These are phyloP conservation scores for Aspidoscelis tigris DNA, from an alignment of 2,113 vertebrate species.

Conservation along the genomic window DNA sequence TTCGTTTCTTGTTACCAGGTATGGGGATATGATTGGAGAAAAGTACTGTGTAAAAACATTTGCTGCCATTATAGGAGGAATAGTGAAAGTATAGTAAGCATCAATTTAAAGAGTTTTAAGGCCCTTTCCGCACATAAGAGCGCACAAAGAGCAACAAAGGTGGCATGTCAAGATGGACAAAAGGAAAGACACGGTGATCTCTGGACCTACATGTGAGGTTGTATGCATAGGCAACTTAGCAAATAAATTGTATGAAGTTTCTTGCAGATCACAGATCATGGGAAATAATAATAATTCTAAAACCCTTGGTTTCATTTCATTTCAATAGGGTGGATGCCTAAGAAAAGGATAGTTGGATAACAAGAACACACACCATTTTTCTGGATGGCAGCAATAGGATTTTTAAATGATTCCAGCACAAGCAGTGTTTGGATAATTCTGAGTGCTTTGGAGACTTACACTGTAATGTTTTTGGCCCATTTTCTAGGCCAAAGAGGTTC, in stretches of 20 bases:
- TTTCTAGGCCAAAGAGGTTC: constrained; percentile 54
- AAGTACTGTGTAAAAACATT: not conserved
- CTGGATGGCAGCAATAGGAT: not conserved
- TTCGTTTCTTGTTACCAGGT: not conserved
- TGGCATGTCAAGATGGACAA: not conserved
- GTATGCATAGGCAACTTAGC: not conserved
- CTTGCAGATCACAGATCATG: not conserved
- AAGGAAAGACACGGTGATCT: too few species aligned
- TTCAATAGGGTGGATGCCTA: not conserved
- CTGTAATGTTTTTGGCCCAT: constrained; percentile 48
- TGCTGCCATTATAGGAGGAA: not conserved
- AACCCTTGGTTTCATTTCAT: not conserved
- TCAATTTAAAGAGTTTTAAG: too few species aligned
- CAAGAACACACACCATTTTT: constrained; percentile 13
- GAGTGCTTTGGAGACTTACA: constrained; percentile 49
- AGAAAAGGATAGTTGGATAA: constrained; percentile 12
- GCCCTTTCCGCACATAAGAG: too few species aligned
- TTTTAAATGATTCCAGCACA: constrained; percentile 48
- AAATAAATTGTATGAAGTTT: too few species aligned
- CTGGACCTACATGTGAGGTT: not conserved
- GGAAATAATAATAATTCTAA: not conserved
- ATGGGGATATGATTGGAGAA: not conserved
- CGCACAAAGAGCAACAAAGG: not conserved
- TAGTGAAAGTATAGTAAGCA: not conserved
- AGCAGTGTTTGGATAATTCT: constrained; percentile 32